phyloP scores from a whole-genome alignment of 2,888 invertebrate genomes.

The Epinotia brunnichana region DNA sequence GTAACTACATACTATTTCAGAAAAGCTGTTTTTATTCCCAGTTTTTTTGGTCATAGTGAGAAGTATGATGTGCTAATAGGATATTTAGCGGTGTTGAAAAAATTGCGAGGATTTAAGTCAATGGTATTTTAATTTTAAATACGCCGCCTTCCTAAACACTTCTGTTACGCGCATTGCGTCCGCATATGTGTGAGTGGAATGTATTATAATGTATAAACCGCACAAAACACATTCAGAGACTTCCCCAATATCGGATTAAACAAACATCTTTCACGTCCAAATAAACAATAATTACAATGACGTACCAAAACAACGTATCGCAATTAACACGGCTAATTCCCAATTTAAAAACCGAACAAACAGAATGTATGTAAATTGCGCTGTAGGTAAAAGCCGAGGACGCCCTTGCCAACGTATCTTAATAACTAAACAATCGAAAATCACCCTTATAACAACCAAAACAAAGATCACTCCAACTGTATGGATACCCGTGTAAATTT shows the following conservation, averaged over 20 bases:
- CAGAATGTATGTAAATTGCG: conserved; percentile 82
- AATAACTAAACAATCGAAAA: conserved; percentile 47
- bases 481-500: conserved; percentile 60
- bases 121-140: background rate
- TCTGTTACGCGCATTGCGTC: background rate
- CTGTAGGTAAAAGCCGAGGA: conserved; percentile 74
- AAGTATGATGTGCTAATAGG: background rate
- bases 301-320: conserved; percentile 67
- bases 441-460: conserved; percentile 54
- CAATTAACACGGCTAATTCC: conserved; percentile 80
- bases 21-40: too few relatives aligned
- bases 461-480: conserved; percentile 51
- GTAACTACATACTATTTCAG: too few relatives aligned
- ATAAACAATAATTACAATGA: conserved; percentile 45
- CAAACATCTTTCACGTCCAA: conserved; percentile 40
- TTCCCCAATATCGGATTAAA: conserved; percentile 32
- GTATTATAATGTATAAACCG: background rate
- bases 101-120: background rate
- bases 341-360: conserved; percentile 83
- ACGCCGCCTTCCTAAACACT: background rate
- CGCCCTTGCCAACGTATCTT: conserved; percentile 57
- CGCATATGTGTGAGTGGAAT: background rate
- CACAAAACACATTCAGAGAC: conserved; percentile 14
- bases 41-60: too few relatives aligned
- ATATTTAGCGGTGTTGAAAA: background rate